Evolutionary conservation across 2,113 vertebrate species (phyloP), one percentile per base, ranked within the genome.

Genomic region (Pteronura brasiliensis): DNA sequence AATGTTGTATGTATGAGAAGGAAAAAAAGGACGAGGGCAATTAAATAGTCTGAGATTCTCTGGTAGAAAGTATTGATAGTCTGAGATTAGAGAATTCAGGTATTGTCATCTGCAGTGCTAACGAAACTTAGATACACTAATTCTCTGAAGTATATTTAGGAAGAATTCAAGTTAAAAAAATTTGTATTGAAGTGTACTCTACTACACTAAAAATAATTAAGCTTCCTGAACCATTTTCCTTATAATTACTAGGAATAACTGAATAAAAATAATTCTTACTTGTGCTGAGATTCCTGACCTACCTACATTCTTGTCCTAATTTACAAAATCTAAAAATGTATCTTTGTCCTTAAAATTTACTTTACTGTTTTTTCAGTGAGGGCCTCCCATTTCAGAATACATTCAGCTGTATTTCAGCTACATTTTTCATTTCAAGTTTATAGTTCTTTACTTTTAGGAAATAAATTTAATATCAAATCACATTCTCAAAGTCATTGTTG

Each of bases 391-490:
- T 69, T 69, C 12, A 63, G 29, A 80, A 23, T 67, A 93, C 81
- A 87, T 34, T 65, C 63, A 65, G 63, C n/a, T 74, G n/a, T 88
- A 15, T 87, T 52, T 86, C 36, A 77, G 13, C 21, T 63, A 12
- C 8, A 39, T 18, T 94, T 92, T 42, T 23, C 65, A n/a, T 76
- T 63, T 94, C 85, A 83, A 0, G 6, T 57, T 92, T 94, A 47
- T 59, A 90, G 7, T 65, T 67, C 11, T 21, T 97, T 86, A 81
- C n/a, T 77, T 85, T 86, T 44, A 88, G 77, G 52, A 96, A 92
- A 91, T 79, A 42, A 49, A 86, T 76, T 90, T 42, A 82, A 15
- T 47, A 44, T 81, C 76, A 93, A 82, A 61, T 97, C 11, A 92
- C 17, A 23, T 34, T 36, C 17, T 88, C 74, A 86, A 89, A 95